Percentiles rank a stretch among this genome's conserved stretches.
Evolutionary conservation across 2,113 vertebrate species (phyloP).

Genomic region (Grus americana): DNA sequence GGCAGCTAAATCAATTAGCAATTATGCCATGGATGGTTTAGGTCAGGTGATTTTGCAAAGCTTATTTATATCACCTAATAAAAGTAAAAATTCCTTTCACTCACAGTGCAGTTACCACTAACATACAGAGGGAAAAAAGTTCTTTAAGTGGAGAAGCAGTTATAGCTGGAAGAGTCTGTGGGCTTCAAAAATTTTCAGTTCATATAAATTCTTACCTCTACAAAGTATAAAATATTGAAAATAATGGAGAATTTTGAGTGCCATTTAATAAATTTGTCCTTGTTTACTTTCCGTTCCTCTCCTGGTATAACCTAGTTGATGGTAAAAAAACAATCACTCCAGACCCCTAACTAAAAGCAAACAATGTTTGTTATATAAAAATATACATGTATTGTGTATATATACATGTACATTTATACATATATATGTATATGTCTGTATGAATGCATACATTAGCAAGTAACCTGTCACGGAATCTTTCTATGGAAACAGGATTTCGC

Average conservation of each 20-base stretch:
- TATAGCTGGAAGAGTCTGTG: not conserved
- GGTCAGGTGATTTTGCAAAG: not conserved
- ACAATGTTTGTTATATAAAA: not conserved
- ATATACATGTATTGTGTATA: not conserved
- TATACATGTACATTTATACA: not conserved
- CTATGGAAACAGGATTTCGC: not conserved
- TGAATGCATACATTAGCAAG: not conserved
- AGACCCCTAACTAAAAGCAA: not conserved
- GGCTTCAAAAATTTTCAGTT: not conserved
- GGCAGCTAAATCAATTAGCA: not conserved
- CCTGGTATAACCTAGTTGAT: not conserved
- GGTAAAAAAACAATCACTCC: not conserved
- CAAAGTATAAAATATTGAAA: not conserved
- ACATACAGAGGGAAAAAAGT: not conserved
- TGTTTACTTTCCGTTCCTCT: not conserved
- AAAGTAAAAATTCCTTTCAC: not conserved
- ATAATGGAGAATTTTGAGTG: not conserved
- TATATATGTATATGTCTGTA: not conserved
- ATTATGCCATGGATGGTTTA: not conserved
- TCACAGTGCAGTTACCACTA: not conserved
- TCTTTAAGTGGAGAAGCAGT: not conserved
- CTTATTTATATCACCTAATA: not conserved
- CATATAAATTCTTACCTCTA: not conserved
- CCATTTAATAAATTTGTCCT: not conserved
- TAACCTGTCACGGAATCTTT: not conserved